Percentiles rank a stretch among this genome's conserved stretches.
These are phyloP conservation scores for Phorcus lineatus DNA, from an alignment of 2,888 invertebrate species.

Conservation along the genomic window DNA sequence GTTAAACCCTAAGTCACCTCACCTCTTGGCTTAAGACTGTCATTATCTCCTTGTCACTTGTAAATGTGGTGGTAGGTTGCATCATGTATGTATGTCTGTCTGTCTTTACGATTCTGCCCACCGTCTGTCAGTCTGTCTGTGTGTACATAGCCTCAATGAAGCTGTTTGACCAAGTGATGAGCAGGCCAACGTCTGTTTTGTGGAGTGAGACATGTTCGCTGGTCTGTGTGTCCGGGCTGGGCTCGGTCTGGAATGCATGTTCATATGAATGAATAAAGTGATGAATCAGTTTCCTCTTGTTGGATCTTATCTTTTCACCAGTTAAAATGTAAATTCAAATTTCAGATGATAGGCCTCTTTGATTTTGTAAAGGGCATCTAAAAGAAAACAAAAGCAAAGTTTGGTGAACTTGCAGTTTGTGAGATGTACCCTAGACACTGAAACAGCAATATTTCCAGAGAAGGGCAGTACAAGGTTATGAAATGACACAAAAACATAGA, in stretches of 20 bases:
- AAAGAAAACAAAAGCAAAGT: too few relatives aligned
- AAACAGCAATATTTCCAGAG: too few relatives aligned
- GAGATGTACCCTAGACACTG: too few relatives aligned
- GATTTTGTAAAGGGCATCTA: too few relatives aligned
- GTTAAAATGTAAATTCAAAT: too few relatives aligned
- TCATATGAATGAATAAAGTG: conserved; percentile 14
- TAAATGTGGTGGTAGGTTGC: not conserved
- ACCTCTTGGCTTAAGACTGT: too few relatives aligned
- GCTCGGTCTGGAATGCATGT: conserved; percentile 18
- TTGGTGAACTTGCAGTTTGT: too few relatives aligned
- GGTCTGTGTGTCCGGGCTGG: conserved; percentile 10
- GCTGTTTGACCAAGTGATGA: not conserved
- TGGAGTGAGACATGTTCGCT: not conserved
- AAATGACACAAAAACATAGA: too few relatives aligned
- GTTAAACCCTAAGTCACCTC: too few relatives aligned
- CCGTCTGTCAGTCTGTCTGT: conserved; percentile 10
- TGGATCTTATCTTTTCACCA: not conserved
- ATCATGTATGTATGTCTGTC: not conserved
- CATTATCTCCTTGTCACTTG: too few relatives aligned
- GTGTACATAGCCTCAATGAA: not conserved
- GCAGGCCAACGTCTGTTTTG: not conserved
- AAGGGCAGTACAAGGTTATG: too few relatives aligned
- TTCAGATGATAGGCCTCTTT: too few relatives aligned
- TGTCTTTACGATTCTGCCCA: not conserved
- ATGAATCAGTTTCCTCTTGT: not conserved